A percentile compares a stretch with the other conserved stretches of the same genome.
Conservation (phyloP, 2,888 invertebrate species). For the Epinotia ramella region DNA sequence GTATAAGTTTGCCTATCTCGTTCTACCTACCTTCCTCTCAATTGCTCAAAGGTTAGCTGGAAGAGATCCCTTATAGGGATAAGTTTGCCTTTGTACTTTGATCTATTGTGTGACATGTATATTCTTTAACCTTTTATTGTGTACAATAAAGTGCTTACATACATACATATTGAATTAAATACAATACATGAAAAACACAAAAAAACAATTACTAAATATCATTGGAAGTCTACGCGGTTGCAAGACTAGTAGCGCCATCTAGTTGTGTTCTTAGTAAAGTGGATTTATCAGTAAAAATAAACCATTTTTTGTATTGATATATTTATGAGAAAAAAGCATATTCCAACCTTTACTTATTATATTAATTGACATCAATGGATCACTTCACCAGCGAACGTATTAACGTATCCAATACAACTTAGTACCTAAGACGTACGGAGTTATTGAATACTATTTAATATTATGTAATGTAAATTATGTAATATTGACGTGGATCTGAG, state of each 20-base stretch:
- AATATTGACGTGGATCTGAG: not conserved
- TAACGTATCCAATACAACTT: not conserved
- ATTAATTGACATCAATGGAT: not conserved
- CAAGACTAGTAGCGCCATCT: conserved; percentile 35
- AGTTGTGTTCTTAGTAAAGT: conserved; percentile 3
- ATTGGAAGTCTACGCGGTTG: not conserved
- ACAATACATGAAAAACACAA: not conserved
- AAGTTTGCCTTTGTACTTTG: too few relatives aligned
- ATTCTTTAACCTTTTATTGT: too few relatives aligned
- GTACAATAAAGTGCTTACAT: too few relatives aligned
- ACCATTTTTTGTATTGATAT: not conserved
- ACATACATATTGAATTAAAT: too few relatives aligned
- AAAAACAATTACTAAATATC: too few relatives aligned
- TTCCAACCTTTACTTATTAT: not conserved
- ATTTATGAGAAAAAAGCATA: not conserved
- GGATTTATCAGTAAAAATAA: not conserved
- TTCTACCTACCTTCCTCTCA: too few relatives aligned
- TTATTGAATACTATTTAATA: too few relatives aligned
- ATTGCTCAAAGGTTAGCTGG: too few relatives aligned
- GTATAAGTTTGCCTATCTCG: too few relatives aligned
- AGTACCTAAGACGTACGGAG: too few relatives aligned
- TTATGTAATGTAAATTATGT: not conserved
- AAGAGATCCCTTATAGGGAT: too few relatives aligned
- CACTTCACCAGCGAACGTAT: not conserved
- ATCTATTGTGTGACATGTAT: too few relatives aligned